Base-by-base conservation (phyloP, 35 echinoderm and acorn worm species). In the Holothuria glaberrima region DNA sequence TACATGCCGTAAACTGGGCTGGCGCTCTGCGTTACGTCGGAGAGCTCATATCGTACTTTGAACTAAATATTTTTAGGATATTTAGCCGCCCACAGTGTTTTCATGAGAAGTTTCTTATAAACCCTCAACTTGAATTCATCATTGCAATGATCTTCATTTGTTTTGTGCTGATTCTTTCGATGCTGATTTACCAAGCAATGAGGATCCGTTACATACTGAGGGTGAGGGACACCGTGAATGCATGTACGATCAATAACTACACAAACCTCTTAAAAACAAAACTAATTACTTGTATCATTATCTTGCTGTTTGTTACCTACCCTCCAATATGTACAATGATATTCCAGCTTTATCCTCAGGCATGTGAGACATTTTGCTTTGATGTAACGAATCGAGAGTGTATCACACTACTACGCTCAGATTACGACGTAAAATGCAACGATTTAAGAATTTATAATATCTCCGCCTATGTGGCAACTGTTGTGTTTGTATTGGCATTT, bases 291-390 rank as follows among this genome's bases (percentile, higher is more conserved):
- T 58, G 44, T 66, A 56, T 81, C 3, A 28, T 90, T 1, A 56
- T 83, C 20, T 19, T 83, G 45, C 77, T 91, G 6, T 91, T 91
- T 45, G 36, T 91, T 7, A 83, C 80, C 0, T 91, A 91, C 52
- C 80, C 80, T 14, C 69, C 65, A 48, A 26, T 86, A 27, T 91
- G 77, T 50, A 66, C 45, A 18, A 66, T 83, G 0, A 91, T 91
- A 31, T 85, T 91, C n/a, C 48, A 78, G 7, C 60, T 90, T 13
- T 64, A 79, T 36, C 89, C 89, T 19, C 19, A 9, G 2, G 56
- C 74, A 60, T 90, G 89, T 90, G 26, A 82, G 24, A 75, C 32
- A 38, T 75, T 21, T 41, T 75, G 20, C 32, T 41, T 75, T 20
- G 71, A 75, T 75, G 24, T 44, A 14, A 18, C 35, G 9, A 41